These are phyloP conservation scores for Sycobia sp. DNA, from an alignment of 1,140 invertebrate species.

Conservation along the genomic window DNA sequence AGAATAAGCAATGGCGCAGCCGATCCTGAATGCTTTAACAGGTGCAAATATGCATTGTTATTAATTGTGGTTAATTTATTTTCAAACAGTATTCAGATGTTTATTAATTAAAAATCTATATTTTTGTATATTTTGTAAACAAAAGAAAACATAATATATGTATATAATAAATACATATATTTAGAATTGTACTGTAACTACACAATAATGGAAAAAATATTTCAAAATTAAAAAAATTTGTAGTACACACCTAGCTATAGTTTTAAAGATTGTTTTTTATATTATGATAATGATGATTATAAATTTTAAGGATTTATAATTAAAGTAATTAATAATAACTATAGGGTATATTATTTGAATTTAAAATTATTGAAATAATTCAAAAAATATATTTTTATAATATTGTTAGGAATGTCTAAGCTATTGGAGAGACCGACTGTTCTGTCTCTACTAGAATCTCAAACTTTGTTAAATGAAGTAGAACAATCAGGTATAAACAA, in stretches of 20 bases:
- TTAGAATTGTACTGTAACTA: too few species aligned
- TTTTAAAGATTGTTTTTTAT: too few species aligned
- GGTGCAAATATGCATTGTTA: conserved; percentile 42
- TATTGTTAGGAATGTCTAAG: conserved; percentile 50
- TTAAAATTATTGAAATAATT: too few species aligned
- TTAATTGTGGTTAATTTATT: conserved; percentile 6
- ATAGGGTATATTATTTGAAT: too few species aligned
- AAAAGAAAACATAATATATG: too few species aligned
- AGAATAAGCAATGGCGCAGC: conserved; percentile 50
- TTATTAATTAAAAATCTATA: too few species aligned
- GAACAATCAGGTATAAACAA: conserved; percentile 51
- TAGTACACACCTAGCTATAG: too few species aligned
- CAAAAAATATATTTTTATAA: background rate
- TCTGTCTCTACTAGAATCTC: conserved; percentile 56
- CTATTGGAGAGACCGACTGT: conserved; percentile 56
- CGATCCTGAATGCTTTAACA: conserved; percentile 56
- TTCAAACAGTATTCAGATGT: too few species aligned
- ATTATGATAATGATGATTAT: background rate
- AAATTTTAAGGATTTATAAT: background rate
- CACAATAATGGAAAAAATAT: too few species aligned
- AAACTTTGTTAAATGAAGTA: conserved; percentile 53
- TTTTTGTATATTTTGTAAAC: too few species aligned
- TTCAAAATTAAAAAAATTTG: too few species aligned
- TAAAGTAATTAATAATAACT: background rate
- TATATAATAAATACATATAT: too few species aligned